Base-by-base conservation (phyloP, 2,888 invertebrate genomes). In the Rugalucina vietnamica region DNA sequence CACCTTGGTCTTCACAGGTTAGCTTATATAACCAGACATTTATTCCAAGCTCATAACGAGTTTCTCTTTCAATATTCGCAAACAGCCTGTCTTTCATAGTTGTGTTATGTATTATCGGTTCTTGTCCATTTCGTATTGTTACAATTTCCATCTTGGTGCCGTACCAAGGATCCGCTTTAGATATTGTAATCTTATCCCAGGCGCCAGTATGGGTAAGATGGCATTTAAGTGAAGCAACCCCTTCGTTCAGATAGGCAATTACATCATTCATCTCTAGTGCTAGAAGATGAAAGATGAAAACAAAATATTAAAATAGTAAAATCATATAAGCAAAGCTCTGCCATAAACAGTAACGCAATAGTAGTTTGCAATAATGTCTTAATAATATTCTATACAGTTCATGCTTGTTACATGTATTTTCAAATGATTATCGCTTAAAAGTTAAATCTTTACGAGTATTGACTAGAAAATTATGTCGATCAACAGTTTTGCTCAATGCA, bases 21-120 rank as follows among this genome's bases (percentile, higher is more conserved):
- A 90, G 60, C 21, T 57, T 76, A 37, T 88, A 89, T 29, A 90
- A 49, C 89, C 87, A 90, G 24, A 90, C 4, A 24, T 79, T 82
- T n/a, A 88, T 54, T 27, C 81, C 79, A 10, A 81, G 4, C 34
- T 88, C 88, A 76, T 86, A 88, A 49, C 71, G 60, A 5, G 77
- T 75, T 14, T 81, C 54, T 18, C 65, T 43, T 43, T 82, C 77
- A 18, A 81, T 75, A 32, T 79, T 74, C 4, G 84, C 75, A 79
- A 82, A 84, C 8, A 84, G 34, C 10, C 87, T 71, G 21, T 74
- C 75, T 60, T 82, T 79, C 81, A 86, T 77, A 18, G 32, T n/a
- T 14, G 71, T 39, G 21, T 75, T 54, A 37, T 75, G 39, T 14
- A 70, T 29, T 12, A 34, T 12, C 14, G 70, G 27, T 29, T 74